These are phyloP conservation scores for Tupaia tana DNA, from an alignment of 2,113 vertebrate species.

Conservation along the genomic window DNA sequence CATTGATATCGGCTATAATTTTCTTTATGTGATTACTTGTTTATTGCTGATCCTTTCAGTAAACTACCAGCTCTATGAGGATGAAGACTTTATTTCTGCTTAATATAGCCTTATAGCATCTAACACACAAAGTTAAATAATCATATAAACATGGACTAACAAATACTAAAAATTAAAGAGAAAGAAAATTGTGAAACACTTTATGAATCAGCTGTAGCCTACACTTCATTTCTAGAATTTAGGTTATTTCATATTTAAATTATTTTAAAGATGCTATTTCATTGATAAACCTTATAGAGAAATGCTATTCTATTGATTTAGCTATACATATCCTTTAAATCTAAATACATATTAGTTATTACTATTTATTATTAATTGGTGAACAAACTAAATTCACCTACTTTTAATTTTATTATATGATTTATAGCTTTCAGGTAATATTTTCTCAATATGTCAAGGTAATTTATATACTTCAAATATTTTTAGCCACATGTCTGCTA, in stretches of 20 bases:
- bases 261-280: background rate
- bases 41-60: background rate
- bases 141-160: background rate
- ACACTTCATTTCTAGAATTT: background rate
- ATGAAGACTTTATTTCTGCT: background rate
- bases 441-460: background rate
- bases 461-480: constrained; percentile 1
- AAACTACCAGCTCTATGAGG: background rate
- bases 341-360: background rate
- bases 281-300: background rate
- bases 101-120: background rate
- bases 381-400: background rate
- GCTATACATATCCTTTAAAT: background rate
- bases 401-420: background rate
- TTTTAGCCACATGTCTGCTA: constrained; percentile 4
- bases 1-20: background rate
- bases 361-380: background rate
- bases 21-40: background rate
- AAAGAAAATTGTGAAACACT: background rate
- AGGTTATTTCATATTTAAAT: background rate
- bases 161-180: background rate
- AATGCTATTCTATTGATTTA: background rate
- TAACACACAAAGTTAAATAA: background rate
- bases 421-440: background rate
- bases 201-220: background rate